Evolutionary conservation across 2,113 vertebrate genomes (phyloP).

Genomic region (Eurystomus gularis): DNA sequence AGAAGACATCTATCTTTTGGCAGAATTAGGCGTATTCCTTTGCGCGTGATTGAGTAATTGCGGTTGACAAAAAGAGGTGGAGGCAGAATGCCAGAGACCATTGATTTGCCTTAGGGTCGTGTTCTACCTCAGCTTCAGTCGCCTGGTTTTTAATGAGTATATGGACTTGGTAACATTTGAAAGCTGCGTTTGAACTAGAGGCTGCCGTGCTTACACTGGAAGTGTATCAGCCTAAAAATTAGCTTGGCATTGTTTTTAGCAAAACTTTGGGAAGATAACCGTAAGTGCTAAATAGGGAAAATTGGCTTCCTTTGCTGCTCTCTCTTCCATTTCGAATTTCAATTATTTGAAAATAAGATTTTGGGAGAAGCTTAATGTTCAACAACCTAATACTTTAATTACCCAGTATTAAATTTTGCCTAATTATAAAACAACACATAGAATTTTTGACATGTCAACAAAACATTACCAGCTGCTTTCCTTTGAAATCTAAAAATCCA

Average conservation of each 20-base stretch:
- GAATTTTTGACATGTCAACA: not conserved
- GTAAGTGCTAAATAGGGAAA: not conserved
- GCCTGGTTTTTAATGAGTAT: not conserved
- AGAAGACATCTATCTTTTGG: not conserved
- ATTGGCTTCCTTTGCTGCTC: not conserved
- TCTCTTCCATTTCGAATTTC: not conserved
- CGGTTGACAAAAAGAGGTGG: not conserved
- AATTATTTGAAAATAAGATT: not conserved
- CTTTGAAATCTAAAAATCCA: not conserved
- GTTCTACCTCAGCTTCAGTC: not conserved
- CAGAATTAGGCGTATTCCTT: not conserved
- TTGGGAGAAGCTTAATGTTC: not conserved
- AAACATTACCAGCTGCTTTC: not conserved
- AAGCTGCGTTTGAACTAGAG: not conserved
- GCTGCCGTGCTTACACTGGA: not conserved
- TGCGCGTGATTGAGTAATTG: not conserved
- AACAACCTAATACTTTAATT: conserved; percentile 5
- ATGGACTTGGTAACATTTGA: not conserved
- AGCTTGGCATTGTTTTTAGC: not conserved
- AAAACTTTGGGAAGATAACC: not conserved
- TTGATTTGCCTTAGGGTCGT: not conserved
- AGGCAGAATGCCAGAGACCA: not conserved
- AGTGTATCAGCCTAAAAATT: not conserved
- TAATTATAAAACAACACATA: not conserved
- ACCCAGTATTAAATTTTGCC: not conserved